Percentiles rank a stretch among this genome's conserved stretches.
phyloP scores from a whole-genome alignment of 2,888 invertebrate species.

The Eupithecia tripunctaria region DNA sequence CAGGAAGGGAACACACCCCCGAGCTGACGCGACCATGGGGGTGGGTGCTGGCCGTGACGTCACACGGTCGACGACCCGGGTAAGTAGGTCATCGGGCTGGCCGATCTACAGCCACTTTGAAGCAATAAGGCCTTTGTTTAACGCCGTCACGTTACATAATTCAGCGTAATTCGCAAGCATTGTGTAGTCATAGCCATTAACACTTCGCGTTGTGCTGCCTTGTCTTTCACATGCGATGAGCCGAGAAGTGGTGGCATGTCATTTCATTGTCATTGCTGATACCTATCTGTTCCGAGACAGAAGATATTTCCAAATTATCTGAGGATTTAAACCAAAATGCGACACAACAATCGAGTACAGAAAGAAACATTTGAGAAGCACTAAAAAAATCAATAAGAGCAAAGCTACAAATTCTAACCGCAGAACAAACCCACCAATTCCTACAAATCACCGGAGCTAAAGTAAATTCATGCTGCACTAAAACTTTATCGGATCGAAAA shows the following conservation, averaged over 20 bases:
- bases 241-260: constrained; percentile 1
- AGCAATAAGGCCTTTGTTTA: constrained; percentile 56
- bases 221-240: constrained; percentile 25
- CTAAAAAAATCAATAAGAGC: constrained; percentile 19
- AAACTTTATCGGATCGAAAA: constrained; percentile 33
- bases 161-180: constrained; percentile 44
- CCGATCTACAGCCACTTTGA: constrained; percentile 65
- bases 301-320: neutral
- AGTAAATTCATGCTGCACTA: constrained; percentile 32
- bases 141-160: constrained; percentile 54
- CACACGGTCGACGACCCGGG: constrained; percentile 78
- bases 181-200: constrained; percentile 38
- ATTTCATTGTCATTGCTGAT: constrained; percentile 1
- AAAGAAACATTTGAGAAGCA: neutral
- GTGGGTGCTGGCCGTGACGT: constrained; percentile 71
- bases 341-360: neutral
- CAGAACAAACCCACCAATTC: constrained; percentile 23
- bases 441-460: constrained; percentile 24
- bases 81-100: constrained; percentile 78
- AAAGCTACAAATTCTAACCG: constrained; percentile 22
- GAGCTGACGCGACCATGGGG: constrained; percentile 59
- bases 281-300: neutral
- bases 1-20: constrained; percentile 72
- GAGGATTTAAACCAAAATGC: neutral
- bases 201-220: constrained; percentile 32